phyloP scores from a whole-genome alignment of 2,113 vertebrate genomes.

The Brevimyrus niger region DNA sequence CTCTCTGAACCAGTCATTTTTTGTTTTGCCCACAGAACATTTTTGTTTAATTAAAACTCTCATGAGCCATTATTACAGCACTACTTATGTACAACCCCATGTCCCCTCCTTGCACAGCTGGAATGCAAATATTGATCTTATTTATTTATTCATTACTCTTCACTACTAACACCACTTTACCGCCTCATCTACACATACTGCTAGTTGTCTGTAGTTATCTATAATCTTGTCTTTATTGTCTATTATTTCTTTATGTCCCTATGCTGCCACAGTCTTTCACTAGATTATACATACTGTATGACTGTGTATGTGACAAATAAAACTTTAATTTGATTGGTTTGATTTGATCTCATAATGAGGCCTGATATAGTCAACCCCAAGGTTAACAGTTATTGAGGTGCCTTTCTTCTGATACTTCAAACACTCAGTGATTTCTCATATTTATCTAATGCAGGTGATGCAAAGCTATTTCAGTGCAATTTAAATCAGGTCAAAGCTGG shows the following conservation, averaged over 20 bases:
- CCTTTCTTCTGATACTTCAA: neutral
- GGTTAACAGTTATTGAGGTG: neutral
- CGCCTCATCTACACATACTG: neutral
- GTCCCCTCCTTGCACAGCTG: neutral
- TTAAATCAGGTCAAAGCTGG: slow-evolving; percentile 16
- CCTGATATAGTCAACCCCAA: neutral
- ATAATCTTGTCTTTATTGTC: neutral
- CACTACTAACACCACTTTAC: neutral
- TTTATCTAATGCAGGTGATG: slow-evolving; percentile 8
- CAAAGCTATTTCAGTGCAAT: neutral
- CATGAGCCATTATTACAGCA: neutral
- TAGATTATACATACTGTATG: neutral
- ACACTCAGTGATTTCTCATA: neutral
- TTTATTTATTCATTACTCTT: neutral
- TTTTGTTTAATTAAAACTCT: too few relatives aligned
- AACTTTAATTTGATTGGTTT: neutral
- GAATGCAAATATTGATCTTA: neutral
- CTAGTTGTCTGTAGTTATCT: neutral
- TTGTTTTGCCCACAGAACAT: too few relatives aligned
- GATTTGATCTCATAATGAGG: neutral
- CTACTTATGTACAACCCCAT: neutral
- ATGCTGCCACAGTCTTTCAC: neutral
- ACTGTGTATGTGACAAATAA: neutral
- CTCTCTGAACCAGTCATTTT: too few relatives aligned
- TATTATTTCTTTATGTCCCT: neutral